phyloP scores from a whole-genome alignment of 2,113 vertebrate genomes.

The Cyprinodon variegatus region DNA sequence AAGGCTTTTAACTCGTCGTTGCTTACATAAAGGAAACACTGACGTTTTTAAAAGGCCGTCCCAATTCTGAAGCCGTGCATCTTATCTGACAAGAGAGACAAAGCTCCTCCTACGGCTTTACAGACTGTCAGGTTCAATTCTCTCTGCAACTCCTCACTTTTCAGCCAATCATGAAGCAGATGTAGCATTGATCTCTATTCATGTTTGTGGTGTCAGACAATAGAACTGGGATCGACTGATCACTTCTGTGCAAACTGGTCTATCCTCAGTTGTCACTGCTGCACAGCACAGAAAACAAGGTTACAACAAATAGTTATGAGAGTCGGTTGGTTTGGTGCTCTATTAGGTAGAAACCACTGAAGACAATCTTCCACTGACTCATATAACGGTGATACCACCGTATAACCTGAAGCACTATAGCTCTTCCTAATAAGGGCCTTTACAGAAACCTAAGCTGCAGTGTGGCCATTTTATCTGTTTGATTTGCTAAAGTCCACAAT shows the following conservation, averaged over 20 bases:
- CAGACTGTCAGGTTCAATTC: constrained; percentile 5
- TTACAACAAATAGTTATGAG: too few species aligned
- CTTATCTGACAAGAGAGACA: constrained; percentile 11
- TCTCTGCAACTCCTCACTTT: constrained; percentile 7
- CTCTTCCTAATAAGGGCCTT: not conserved
- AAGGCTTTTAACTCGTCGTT: constrained; percentile 26
- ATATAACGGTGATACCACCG: not conserved
- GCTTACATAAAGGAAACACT: too few species aligned
- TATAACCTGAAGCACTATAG: not conserved
- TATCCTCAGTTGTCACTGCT: constrained; percentile 1
- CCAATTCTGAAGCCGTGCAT: not conserved
- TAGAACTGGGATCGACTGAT: not conserved
- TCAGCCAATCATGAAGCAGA: not conserved
- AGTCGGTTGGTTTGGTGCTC: too few species aligned
- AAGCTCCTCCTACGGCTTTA: constrained; percentile 5
- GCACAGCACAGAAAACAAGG: not conserved
- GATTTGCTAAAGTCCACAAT: not conserved
- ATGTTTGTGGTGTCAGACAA: constrained; percentile 8
- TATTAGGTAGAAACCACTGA: too few species aligned
- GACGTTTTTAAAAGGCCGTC: not conserved
- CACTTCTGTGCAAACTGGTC: not conserved
- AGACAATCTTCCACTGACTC: not conserved
- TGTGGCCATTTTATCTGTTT: not conserved
- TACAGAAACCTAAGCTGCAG: not conserved
- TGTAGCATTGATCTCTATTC: constrained; percentile 22